These are phyloP conservation scores for Drosophila orena DNA, from an alignment of 1,140 invertebrate genomes.

Conservation along the genomic window DNA sequence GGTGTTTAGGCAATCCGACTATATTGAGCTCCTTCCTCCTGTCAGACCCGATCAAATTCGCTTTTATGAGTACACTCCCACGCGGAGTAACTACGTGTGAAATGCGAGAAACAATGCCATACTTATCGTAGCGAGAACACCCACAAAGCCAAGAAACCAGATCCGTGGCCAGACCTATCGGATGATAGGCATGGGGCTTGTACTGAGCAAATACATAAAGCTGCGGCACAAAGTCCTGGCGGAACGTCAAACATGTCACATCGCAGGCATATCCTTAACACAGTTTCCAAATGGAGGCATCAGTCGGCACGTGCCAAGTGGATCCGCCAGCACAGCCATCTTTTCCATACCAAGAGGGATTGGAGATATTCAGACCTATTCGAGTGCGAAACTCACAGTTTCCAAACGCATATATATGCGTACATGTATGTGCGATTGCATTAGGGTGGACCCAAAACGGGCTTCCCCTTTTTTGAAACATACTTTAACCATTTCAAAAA, in stretches of 20 bases:
- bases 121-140: slow-evolving; percentile 13
- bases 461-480: too few species aligned
- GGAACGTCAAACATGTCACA: slow-evolving; percentile 59
- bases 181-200: slow-evolving; percentile 1
- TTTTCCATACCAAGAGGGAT: slow-evolving; percentile 10
- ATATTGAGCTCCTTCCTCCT: slow-evolving; percentile 17
- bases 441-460: slow-evolving; percentile 3
- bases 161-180: neutral
- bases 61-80: slow-evolving; percentile 48
- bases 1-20: slow-evolving; percentile 45
- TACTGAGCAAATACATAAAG: slow-evolving; percentile 43
- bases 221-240: slow-evolving; percentile 19
- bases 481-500: too few species aligned
- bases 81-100: slow-evolving; percentile 61
- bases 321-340: slow-evolving; percentile 10
- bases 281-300: slow-evolving; percentile 36
- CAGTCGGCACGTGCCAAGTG: slow-evolving; percentile 51
- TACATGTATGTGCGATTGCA: neutral
- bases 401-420: slow-evolving; percentile 6
- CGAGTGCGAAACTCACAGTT: slow-evolving; percentile 31
- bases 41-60: slow-evolving; percentile 59
- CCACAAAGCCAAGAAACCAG: slow-evolving; percentile 18
- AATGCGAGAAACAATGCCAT: slow-evolving; percentile 48
- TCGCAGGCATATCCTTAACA: slow-evolving; percentile 19
- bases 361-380: neutral